Conservation (phyloP, 2,888 invertebrate species). For the Lomographa bimaculata region DNA sequence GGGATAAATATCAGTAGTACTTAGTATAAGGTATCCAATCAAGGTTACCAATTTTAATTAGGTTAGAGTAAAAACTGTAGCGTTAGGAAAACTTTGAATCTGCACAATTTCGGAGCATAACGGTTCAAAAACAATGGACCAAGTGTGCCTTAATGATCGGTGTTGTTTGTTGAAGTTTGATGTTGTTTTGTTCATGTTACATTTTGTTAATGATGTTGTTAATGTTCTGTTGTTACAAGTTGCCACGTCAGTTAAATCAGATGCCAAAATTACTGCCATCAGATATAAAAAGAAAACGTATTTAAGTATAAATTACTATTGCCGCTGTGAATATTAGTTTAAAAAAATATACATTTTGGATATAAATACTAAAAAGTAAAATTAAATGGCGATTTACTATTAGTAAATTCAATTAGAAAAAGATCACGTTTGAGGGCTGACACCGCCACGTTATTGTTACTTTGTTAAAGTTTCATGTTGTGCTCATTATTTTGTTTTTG, state of each 20-base stretch:
- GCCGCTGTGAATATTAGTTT: too few species aligned
- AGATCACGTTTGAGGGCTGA: neutral
- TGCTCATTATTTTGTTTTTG: slow-evolving; percentile 36
- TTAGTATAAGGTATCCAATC: too few species aligned
- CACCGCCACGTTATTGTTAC: slow-evolving; percentile 19
- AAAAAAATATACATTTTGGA: too few species aligned
- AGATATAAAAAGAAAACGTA: too few species aligned
- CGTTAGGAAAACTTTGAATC: slow-evolving; percentile 14
- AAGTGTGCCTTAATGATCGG: slow-evolving; percentile 77
- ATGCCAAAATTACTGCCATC: too few species aligned
- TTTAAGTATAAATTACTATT: too few species aligned
- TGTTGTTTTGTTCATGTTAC: slow-evolving; percentile 46
- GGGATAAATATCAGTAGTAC: slow-evolving; percentile 17
- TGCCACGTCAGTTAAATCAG: too few species aligned
- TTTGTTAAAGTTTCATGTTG: slow-evolving; percentile 30
- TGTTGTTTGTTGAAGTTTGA: slow-evolving; percentile 63
- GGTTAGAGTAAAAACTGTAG: slow-evolving; percentile 10
- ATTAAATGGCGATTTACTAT: too few species aligned
- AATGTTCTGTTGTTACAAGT: slow-evolving; percentile 20
- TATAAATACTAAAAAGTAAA: too few species aligned
- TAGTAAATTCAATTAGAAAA: too few species aligned
- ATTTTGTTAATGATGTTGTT: slow-evolving; percentile 43
- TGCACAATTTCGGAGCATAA: slow-evolving; percentile 28
- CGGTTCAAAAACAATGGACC: slow-evolving; percentile 36
- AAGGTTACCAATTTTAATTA: slow-evolving; percentile 7